Evolutionary conservation across 2,113 vertebrate species (phyloP).

Genomic region (Paracyprichromis sp.): DNA sequence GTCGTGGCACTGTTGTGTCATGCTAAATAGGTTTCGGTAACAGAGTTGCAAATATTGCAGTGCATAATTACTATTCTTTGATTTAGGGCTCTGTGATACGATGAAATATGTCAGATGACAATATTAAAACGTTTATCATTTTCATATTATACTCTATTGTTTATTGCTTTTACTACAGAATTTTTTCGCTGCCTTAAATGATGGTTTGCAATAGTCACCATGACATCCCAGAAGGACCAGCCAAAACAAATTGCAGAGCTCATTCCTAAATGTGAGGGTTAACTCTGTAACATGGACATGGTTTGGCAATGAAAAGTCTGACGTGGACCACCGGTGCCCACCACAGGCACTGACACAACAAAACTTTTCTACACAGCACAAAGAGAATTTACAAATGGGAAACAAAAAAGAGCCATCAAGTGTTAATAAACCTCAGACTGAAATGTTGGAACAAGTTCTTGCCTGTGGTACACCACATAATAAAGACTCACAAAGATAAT

Average conservation of each 20-base stretch:
- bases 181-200: not conserved
- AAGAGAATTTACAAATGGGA: not conserved
- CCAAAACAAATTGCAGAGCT: not conserved
- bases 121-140: not conserved
- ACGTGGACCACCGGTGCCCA: not conserved
- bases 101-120: not conserved
- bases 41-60: not conserved
- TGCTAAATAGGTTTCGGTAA: not conserved
- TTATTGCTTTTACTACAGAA: not conserved
- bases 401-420: not conserved
- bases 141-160: not conserved
- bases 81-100: not conserved
- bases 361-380: not conserved
- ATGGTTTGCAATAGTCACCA: not conserved
- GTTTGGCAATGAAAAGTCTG: not conserved
- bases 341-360: not conserved
- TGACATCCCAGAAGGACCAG: not conserved
- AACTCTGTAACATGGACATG: not conserved
- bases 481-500: not conserved
- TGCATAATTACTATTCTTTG: not conserved
- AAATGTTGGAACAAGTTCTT: not conserved
- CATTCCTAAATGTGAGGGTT: not conserved
- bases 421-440: not conserved
- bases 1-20: not conserved
- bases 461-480: not conserved